Evolutionary conservation across 2,888 invertebrate species (phyloP).

Genomic region (Belgica antarctica): DNA sequence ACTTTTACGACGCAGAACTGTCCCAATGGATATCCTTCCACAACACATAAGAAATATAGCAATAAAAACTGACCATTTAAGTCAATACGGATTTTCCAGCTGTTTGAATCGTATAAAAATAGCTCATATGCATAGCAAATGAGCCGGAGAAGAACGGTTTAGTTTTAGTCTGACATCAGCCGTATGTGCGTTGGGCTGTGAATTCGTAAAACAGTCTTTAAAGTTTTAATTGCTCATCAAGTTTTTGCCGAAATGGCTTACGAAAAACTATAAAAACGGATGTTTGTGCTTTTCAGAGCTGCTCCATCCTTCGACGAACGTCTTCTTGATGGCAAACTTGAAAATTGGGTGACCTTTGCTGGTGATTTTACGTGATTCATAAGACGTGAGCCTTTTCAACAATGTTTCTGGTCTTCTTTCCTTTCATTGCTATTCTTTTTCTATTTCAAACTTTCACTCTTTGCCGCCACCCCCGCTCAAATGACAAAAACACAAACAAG

Average conservation of each 20-base stretch:
- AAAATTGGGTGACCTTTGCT: conserved; percentile 37
- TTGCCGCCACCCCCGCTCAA: background rate
- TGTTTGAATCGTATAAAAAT: conserved; percentile 4
- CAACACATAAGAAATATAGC: conserved; percentile 19
- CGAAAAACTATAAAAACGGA: conserved; percentile 6
- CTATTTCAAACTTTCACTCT: background rate
- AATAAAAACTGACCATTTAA: conserved; percentile 29
- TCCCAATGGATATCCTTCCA: background rate
- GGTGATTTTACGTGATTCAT: conserved; percentile 36
- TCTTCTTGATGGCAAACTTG: background rate
- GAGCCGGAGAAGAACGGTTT: background rate
- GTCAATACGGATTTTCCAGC: conserved; percentile 30
- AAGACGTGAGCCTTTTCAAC: conserved; percentile 16
- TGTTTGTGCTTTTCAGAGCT: background rate
- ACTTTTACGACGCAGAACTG: too few species aligned
- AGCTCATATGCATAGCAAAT: background rate
- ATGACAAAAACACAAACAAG: background rate
- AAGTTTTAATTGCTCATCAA: conserved; percentile 34
- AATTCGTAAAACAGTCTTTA: conserved; percentile 1
- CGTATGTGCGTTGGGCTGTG: too few species aligned
- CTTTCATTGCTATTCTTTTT: background rate
- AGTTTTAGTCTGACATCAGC: background rate
- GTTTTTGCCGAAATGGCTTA: background rate
- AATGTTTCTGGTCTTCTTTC: background rate
- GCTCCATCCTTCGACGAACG: background rate